These are phyloP conservation scores for Tetraodon nigroviridis DNA, from an alignment of 2,113 vertebrate genomes.

Conservation along the genomic window DNA sequence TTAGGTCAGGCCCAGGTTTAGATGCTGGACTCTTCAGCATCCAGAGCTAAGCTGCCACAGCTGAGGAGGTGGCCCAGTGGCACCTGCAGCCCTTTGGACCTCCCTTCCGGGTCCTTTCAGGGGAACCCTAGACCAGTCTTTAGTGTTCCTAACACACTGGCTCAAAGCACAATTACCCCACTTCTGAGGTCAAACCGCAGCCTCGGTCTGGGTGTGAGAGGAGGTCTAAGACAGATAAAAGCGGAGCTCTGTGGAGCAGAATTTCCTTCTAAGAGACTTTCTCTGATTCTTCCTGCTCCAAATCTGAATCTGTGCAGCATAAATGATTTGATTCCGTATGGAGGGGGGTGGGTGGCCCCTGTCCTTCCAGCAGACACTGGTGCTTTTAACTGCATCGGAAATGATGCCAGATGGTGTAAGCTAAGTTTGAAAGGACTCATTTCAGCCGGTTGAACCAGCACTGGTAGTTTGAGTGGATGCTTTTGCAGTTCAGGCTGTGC, in stretches of 20 bases:
- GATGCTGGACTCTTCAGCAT: no score
- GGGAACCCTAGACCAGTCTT: conserved; percentile 4
- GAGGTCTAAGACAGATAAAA: conserved; percentile 14
- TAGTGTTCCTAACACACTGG: conserved; percentile 6
- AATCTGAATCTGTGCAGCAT: conserved; percentile 45
- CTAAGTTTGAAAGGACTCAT: conserved; percentile 29
- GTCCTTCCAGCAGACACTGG: conserved; percentile 22
- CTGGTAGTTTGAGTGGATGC: conserved; percentile 29
- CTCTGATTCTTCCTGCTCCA: conserved; percentile 36
- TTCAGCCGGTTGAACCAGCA: neutral
- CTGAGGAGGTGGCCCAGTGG: neutral
- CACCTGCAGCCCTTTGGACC: conserved; percentile 1
- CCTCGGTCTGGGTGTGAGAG: conserved; percentile 7
- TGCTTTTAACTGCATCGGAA: conserved; percentile 16
- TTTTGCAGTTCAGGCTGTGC: conserved; percentile 23
- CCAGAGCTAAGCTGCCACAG: neutral
- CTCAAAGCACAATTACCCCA: conserved; percentile 29
- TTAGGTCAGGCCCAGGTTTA: neutral
- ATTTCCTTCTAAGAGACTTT: no score
- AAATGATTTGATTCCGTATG: conserved; percentile 36
- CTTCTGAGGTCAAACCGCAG: conserved; percentile 22
- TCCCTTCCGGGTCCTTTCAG: neutral
- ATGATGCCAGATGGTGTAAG: no score
- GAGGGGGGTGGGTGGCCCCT: conserved; percentile 54
- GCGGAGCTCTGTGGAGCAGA: conserved; percentile 21